phyloP scores from a whole-genome alignment of 2,113 vertebrate species.

The Balaeniceps rex region DNA sequence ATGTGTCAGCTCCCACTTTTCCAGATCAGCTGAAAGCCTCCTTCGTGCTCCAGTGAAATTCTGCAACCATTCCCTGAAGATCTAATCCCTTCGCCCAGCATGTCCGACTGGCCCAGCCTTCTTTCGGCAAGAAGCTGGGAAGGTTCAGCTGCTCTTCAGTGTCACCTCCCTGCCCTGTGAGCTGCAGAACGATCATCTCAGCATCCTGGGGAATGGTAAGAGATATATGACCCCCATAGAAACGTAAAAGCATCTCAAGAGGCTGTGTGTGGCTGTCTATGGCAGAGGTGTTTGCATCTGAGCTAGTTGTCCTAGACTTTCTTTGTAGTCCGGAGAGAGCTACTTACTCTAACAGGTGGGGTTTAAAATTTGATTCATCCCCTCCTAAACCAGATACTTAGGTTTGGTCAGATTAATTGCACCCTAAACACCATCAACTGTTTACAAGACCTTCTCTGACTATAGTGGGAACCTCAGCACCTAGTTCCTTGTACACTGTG shows the following conservation, averaged over 20 bases:
- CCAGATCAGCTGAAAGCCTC: neutral
- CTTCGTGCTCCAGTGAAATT: neutral
- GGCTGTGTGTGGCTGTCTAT: neutral
- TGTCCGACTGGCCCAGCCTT: neutral
- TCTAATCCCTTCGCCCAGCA: neutral
- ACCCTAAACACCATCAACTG: neutral
- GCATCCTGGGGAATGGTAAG: conserved; percentile 2
- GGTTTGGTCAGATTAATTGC: neutral
- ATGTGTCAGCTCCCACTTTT: neutral
- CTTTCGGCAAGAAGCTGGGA: neutral
- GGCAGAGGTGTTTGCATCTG: neutral
- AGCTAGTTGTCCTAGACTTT: neutral
- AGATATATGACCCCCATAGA: neutral
- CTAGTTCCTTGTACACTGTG: neutral
- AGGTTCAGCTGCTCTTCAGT: neutral
- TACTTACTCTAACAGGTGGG: neutral
- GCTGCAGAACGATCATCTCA: neutral
- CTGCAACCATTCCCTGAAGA: neutral
- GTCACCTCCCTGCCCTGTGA: neutral
- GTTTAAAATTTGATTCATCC: neutral
- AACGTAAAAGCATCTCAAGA: neutral
- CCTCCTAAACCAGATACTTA: neutral
- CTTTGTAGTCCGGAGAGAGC: neutral
- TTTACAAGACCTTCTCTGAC: neutral
- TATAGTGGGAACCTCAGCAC: neutral